These are phyloP conservation scores for Dolichallabes microphthalmus DNA, from an alignment of 2,113 vertebrate species.

Conservation along the genomic window DNA sequence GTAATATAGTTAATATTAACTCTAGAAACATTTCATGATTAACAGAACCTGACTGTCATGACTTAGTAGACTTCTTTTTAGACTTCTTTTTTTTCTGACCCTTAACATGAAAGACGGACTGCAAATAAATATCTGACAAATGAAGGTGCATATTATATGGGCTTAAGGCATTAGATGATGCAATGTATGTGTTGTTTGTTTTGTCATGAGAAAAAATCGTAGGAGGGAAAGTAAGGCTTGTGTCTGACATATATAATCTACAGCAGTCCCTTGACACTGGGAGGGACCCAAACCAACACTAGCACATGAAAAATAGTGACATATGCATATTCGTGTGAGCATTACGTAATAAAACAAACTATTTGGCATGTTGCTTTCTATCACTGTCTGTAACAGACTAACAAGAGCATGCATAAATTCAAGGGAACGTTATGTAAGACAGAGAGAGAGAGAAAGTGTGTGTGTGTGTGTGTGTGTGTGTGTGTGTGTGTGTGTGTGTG, in stretches of 20 bases:
- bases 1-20: background rate
- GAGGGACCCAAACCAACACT: background rate
- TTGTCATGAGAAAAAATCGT: background rate
- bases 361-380: background rate
- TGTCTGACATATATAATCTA: slow-evolving; percentile 1
- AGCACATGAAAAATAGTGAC: background rate
- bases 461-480: slow-evolving; percentile 16
- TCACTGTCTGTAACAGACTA: background rate
- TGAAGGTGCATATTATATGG: background rate
- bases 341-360: background rate
- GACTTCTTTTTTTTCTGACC: background rate
- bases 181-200: background rate
- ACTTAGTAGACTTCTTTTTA: background rate
- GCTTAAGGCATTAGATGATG: background rate
- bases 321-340: slow-evolving; percentile 14
- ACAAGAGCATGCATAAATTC: background rate
- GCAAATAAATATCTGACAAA: background rate
- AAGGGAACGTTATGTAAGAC: background rate
- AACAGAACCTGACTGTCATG: background rate
- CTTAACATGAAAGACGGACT: background rate
- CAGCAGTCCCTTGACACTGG: slow-evolving; percentile 17
- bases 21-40: background rate
- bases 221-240: background rate
- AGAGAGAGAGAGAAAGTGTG: background rate
- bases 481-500: background rate